These are phyloP conservation scores for Harpalus rubripes DNA, from an alignment of 2,888 invertebrate species.

Conservation along the genomic window DNA sequence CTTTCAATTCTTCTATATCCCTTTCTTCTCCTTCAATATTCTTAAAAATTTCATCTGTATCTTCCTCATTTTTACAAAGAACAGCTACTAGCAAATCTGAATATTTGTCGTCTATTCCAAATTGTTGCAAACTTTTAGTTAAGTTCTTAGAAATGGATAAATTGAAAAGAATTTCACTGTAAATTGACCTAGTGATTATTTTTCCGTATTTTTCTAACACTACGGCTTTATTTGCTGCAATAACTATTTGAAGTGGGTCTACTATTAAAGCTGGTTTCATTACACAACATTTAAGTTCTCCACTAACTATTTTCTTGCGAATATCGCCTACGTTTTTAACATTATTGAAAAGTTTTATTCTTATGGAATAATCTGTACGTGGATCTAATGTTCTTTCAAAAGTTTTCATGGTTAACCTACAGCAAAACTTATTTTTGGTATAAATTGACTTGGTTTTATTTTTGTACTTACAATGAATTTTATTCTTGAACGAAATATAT, in stretches of 20 bases:
- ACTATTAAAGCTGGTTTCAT: conserved; percentile 82
- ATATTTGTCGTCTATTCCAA: conserved; percentile 81
- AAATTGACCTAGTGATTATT: conserved; percentile 82
- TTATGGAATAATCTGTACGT: conserved; percentile 70
- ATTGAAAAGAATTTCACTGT: conserved; percentile 84
- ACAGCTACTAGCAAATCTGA: conserved; percentile 77
- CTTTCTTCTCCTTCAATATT: conserved; percentile 80
- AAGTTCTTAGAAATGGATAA: conserved; percentile 86
- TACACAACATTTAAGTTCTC: conserved; percentile 81
- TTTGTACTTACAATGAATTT: background rate
- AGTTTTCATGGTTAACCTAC: conserved; percentile 67
- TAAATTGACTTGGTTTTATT: background rate
- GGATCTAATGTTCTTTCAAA: conserved; percentile 71
- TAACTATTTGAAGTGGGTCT: conserved; percentile 82
- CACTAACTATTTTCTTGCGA: conserved; percentile 79
- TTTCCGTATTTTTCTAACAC: conserved; percentile 77
- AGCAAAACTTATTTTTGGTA: background rate
- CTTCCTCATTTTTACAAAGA: conserved; percentile 74
- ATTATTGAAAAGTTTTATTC: conserved; percentile 80
- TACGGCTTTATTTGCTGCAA: conserved; percentile 85
- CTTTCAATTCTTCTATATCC: conserved; percentile 77
- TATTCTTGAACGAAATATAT: no score
- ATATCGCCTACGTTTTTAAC: conserved; percentile 81
- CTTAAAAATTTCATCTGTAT: conserved; percentile 75
- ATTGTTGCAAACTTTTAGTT: conserved; percentile 82